Percentiles rank a stretch among this genome's conserved stretches.
Conservation (phyloP, 1,140 invertebrate species). For the Pristionchus pacificus region DNA sequence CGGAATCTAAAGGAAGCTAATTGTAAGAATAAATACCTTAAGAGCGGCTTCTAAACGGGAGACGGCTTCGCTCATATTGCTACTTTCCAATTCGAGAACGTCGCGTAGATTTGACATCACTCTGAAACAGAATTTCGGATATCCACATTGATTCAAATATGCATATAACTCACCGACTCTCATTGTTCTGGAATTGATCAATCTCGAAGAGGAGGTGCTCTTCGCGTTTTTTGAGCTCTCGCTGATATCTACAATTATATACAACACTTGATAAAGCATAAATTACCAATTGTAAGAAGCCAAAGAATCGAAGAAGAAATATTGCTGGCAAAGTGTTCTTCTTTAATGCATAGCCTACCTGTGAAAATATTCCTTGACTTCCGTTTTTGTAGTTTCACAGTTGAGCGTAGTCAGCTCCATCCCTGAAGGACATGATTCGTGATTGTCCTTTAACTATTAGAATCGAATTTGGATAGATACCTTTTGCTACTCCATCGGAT, state of each 20-base stretch:
- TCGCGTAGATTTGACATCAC: slow-evolving; percentile 38
- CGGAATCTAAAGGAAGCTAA: too few relatives aligned
- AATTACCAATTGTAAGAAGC: not conserved
- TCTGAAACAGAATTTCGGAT: not conserved
- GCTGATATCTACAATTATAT: slow-evolving; percentile 38
- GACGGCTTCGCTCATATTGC: slow-evolving; percentile 40
- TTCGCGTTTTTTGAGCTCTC: slow-evolving; percentile 48
- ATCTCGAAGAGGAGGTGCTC: slow-evolving; percentile 53
- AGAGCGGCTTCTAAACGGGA: slow-evolving; percentile 32
- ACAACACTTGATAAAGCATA: not conserved
- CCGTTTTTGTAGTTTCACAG: slow-evolving; percentile 54
- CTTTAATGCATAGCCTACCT: slow-evolving; percentile 8
- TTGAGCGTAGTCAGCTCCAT: slow-evolving; percentile 45
- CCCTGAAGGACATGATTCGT: too few relatives aligned
- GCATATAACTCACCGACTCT: slow-evolving; percentile 43
- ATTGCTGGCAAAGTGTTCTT: too few relatives aligned
- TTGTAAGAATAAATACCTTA: too few relatives aligned
- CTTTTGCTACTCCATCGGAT: slow-evolving; percentile 44
- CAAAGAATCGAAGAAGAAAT: not conserved
- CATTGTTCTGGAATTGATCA: slow-evolving; percentile 49
- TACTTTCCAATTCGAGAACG: slow-evolving; percentile 37
- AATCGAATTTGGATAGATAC: too few relatives aligned
- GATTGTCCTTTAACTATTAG: too few relatives aligned
- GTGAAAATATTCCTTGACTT: slow-evolving; percentile 54
- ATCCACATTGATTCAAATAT: not conserved